Percentiles rank a stretch among this genome's conserved stretches.
phyloP scores from a whole-genome alignment of 2,888 invertebrate genomes.

The Agrenia bidenticulata region DNA sequence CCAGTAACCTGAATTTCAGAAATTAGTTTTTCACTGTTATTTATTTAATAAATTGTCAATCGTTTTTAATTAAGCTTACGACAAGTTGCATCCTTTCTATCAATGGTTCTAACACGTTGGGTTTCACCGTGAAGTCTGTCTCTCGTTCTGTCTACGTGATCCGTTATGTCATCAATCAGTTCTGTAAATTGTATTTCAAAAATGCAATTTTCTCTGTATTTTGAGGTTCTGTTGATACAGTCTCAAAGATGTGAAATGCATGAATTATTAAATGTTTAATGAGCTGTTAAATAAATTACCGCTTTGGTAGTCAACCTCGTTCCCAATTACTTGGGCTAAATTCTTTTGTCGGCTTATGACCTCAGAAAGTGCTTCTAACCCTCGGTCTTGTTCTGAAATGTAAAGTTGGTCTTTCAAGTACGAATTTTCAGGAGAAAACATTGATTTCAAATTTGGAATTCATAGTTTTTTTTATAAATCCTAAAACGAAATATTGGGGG shows the following conservation, averaged over 20 bases:
- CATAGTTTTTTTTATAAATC: too few relatives aligned
- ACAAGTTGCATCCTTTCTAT: conserved; percentile 70
- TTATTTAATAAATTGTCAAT: not conserved
- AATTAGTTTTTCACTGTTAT: not conserved
- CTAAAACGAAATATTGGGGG: too few relatives aligned
- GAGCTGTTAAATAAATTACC: not conserved
- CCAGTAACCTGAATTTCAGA: conserved; percentile 65
- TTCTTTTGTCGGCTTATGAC: conserved; percentile 74
- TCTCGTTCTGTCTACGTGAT: conserved; percentile 71
- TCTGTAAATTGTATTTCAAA: conserved; percentile 59
- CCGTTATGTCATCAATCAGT: conserved; percentile 73
- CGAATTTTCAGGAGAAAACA: too few relatives aligned
- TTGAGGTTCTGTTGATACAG: too few relatives aligned
- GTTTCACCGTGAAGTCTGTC: conserved; percentile 69
- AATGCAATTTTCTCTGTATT: too few relatives aligned
- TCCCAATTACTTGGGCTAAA: conserved; percentile 71
- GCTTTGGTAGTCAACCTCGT: conserved; percentile 71
- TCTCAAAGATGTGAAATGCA: not conserved
- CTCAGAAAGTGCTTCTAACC: conserved; percentile 71
- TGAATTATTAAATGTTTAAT: not conserved
- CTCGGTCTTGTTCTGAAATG: conserved; percentile 72
- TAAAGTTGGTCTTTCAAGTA: conserved; percentile 38
- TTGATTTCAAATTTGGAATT: too few relatives aligned
- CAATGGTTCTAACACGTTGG: conserved; percentile 65
- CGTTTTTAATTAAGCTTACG: conserved; percentile 57